These are phyloP conservation scores for Cavia porcellus DNA, from an alignment of 2,113 vertebrate genomes.

Conservation along the genomic window DNA sequence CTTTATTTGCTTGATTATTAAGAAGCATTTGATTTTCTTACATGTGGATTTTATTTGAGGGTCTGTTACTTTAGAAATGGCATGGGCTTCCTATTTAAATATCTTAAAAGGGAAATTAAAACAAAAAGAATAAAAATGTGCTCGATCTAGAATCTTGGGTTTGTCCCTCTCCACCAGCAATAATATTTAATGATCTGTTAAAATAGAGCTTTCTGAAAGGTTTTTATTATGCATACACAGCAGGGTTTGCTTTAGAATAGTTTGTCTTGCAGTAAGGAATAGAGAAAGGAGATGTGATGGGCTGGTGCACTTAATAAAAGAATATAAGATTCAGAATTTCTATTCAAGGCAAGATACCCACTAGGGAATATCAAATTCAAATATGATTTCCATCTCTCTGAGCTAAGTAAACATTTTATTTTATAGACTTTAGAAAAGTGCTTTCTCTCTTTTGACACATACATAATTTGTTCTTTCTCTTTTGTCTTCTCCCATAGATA, in stretches of 20 bases:
- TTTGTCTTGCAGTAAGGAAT: constrained; percentile 47
- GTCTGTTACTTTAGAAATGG: constrained; percentile 35
- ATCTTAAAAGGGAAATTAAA: constrained; percentile 68
- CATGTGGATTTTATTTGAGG: background rate
- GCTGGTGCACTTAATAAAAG: constrained; percentile 25
- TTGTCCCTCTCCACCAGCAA: constrained; percentile 40
- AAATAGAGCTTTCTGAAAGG: constrained; percentile 43
- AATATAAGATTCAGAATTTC: constrained; percentile 65
- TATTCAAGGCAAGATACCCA: constrained; percentile 53
- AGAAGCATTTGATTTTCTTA: constrained; percentile 38
- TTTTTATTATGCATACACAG: constrained; percentile 51
- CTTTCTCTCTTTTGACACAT: background rate
- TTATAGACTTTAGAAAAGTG: background rate
- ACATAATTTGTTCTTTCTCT: background rate
- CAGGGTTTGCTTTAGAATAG: constrained; percentile 72
- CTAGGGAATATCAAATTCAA: constrained; percentile 35
- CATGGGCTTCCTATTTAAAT: background rate
- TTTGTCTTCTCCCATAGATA: background rate
- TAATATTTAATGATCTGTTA: constrained; percentile 72
- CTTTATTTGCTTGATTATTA: constrained; percentile 37
- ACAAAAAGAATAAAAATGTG: constrained; percentile 60
- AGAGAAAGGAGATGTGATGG: background rate
- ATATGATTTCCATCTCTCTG: constrained; percentile 53
- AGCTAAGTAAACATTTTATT: constrained; percentile 62
- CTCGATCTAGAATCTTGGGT: constrained; percentile 38